Evolutionary conservation across 1,140 invertebrate species (phyloP).

Genomic region (Myzus persicae): DNA sequence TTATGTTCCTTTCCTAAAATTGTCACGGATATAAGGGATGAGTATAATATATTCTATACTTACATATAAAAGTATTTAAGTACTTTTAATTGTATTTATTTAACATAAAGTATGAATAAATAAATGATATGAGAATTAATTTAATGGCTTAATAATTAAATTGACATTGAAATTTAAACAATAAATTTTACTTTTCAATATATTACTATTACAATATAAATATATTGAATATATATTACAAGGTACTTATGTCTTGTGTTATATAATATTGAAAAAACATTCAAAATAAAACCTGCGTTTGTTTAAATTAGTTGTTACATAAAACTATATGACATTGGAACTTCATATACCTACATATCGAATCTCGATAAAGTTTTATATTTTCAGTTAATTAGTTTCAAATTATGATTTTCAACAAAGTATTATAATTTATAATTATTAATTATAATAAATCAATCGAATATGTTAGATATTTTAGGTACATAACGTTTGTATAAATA

Average conservation of each 20-base stretch:
- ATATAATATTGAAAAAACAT: too few relatives aligned
- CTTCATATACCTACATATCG: neutral
- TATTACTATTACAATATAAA: neutral
- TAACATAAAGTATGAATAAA: too few relatives aligned
- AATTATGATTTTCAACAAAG: neutral
- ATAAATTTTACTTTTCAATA: neutral
- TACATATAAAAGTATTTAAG: neutral
- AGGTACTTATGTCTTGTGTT: too few relatives aligned
- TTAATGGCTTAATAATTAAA: neutral
- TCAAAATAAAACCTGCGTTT: neutral
- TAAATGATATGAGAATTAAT: neutral
- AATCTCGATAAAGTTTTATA: neutral
- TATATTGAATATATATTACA: too few relatives aligned
- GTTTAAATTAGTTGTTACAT: neutral
- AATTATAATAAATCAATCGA: neutral
- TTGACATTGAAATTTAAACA: neutral
- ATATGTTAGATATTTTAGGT: neutral
- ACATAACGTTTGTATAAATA: neutral
- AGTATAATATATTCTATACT: neutral
- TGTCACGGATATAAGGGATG: neutral
- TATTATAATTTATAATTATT: neutral
- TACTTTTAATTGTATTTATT: neutral
- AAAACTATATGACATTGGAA: neutral
- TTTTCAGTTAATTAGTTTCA: neutral
- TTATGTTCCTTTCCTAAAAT: neutral